These are phyloP conservation scores for Epistrophella euchroma DNA, from an alignment of 2,888 invertebrate species.

Conservation along the genomic window DNA sequence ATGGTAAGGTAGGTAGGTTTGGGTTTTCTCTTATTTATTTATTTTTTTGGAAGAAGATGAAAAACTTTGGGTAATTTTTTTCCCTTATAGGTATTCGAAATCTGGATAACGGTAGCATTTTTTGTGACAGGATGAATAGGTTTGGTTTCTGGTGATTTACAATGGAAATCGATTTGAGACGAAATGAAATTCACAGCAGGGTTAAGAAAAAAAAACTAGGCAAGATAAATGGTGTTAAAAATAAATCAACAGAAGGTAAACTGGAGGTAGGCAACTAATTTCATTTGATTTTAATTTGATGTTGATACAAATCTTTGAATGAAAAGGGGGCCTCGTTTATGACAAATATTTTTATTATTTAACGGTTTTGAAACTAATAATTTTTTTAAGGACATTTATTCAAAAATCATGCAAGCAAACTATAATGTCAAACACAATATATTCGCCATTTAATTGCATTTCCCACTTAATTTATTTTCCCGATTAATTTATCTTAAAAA, in stretches of 20 bases:
- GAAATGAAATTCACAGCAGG: slow-evolving; percentile 5
- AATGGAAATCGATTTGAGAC: slow-evolving; percentile 36
- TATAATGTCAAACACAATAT: no score
- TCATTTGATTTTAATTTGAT: not conserved
- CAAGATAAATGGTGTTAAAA: not conserved
- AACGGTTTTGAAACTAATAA: no score
- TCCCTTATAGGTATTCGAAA: not conserved
- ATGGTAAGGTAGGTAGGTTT: not conserved
- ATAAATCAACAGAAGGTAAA: not conserved
- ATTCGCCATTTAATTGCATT: no score
- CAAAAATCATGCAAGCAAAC: no score
- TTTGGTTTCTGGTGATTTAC: slow-evolving; percentile 28
- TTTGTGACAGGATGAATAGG: slow-evolving; percentile 46
- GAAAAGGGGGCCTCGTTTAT: not conserved
- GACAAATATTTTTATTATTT: no score
- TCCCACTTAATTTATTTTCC: no score
- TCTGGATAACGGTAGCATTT: slow-evolving; percentile 15
- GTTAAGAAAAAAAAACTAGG: no score
- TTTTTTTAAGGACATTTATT: no score
- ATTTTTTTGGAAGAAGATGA: slow-evolving; percentile 7
- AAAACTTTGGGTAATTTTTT: slow-evolving; percentile 5
- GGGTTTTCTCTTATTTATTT: slow-evolving; percentile 29
- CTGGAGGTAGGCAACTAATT: not conserved
- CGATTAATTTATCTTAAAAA: no score
- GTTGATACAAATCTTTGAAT: not conserved